Evolutionary conservation across 2,797 vertebrate genomes (phyloP), one percentile per base, ranked within the genome.

Genomic region (Hydrolagus colliei): DNA sequence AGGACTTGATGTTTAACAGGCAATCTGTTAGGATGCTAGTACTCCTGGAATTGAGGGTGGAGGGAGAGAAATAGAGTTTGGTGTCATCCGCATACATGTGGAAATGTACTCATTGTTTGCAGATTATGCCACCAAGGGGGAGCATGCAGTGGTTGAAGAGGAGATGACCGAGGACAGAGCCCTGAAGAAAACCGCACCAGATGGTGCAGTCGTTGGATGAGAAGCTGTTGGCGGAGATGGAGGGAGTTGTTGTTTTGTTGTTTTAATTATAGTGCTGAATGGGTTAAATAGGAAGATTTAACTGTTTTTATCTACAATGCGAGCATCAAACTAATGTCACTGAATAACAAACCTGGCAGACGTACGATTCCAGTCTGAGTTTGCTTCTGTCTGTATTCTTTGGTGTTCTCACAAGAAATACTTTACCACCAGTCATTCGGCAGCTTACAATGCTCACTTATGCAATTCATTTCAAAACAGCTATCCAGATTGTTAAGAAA

Each of bases 281-380:
- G 68, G 18, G 18, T 20, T 71, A 71, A 71, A 71, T 71, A 71
- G 68, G 20, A 71, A 71, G 20, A 71, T 71, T 20, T 20, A 71
- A 71, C 68, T 18, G 68, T 71, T 16, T 20, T 20, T 16, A 71
- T 12, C 5, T 18, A 71, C 68, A 71, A 71, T 71, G 72, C 27
- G 72, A 13, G 2, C 9, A 16, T 2, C 61, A 63, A 27, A 13
- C 2, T 14, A 63, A 63, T 65, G 77, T 32, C 32, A 63, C 61
- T n/a, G 63, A 77, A 77, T 18, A 77, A 61, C 75, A 77, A 77
- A 61, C 8, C 75, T n/a, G 41, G n/a, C n/a, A 59, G 41, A 76
- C 52, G 1, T 16, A 59, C 16, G 41, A 52, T 77, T 1, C n/a
- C 61, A 20, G 41, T 61, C 9, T 77, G 16, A 75, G 7, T 52